Conservation (phyloP, 2,113 vertebrate genomes). For the Cebidichthys violaceus region DNA sequence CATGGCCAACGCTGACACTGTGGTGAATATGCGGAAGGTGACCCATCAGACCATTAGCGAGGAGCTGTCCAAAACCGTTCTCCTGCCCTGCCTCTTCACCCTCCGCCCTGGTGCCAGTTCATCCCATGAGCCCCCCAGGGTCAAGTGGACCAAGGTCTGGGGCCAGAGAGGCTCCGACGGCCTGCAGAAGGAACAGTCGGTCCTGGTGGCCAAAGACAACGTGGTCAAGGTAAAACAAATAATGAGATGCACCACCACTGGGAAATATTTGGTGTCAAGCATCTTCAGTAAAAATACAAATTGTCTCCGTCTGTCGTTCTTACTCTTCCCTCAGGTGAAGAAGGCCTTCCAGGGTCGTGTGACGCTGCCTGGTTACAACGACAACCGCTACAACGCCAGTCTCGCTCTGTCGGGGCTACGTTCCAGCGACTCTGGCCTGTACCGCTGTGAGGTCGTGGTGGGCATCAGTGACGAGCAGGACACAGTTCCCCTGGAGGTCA, state of each 20-base stretch:
- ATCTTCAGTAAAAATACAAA: neutral
- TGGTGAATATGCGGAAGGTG: slow-evolving; percentile 90
- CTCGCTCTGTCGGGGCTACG: slow-evolving; percentile 86
- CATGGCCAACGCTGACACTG: slow-evolving; percentile 78
- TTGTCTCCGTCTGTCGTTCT: neutral
- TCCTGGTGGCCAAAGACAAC: slow-evolving; percentile 95
- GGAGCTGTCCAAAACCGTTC: slow-evolving; percentile 88
- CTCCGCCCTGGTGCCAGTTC: slow-evolving; percentile 76
- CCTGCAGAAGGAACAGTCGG: slow-evolving; percentile 87
- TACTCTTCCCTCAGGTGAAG: slow-evolving; percentile 78
- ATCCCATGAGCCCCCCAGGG: slow-evolving; percentile 86
- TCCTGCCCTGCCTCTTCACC: slow-evolving; percentile 92
- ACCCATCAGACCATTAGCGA: slow-evolving; percentile 84
- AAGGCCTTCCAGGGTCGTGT: slow-evolving; percentile 92
- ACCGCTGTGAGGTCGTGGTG: slow-evolving; percentile 94
- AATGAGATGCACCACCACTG: neutral
- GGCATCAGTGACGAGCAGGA: slow-evolving; percentile 96
- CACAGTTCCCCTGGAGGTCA: slow-evolving; percentile 92
- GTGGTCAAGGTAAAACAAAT: slow-evolving; percentile 85
- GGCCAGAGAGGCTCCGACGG: slow-evolving; percentile 85
- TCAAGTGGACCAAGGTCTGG: slow-evolving; percentile 97
- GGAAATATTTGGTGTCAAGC: neutral
- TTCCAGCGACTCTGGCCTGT: slow-evolving; percentile 92
- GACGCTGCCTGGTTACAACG: slow-evolving; percentile 87
- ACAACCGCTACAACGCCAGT: slow-evolving; percentile 89